A percentile compares a stretch with the other conserved stretches of the same genome.
phyloP scores from a whole-genome alignment of 1,140 invertebrate species.

The Acromyrmex charruanus region DNA sequence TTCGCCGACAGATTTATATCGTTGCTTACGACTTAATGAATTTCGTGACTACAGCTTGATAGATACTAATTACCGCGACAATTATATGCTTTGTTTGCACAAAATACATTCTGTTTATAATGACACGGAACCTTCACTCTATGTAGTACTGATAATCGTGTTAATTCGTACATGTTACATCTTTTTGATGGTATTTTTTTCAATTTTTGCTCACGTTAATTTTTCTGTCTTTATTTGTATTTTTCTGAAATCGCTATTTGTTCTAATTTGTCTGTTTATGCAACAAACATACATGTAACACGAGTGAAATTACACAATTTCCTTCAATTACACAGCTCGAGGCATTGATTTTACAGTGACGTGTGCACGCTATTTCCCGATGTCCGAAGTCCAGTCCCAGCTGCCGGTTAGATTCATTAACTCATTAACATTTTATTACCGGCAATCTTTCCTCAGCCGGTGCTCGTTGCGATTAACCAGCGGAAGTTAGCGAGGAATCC shows the following conservation, averaged over 20 bases:
- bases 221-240: background rate
- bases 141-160: background rate
- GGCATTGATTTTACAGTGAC: background rate
- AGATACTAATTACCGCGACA: slow-evolving; percentile 30
- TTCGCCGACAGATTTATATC: background rate
- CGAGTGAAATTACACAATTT: background rate
- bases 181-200: background rate
- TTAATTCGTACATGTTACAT: background rate
- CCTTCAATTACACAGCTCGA: background rate
- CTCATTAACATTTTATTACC: slow-evolving; percentile 79
- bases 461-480: slow-evolving; percentile 47
- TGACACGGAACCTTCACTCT: background rate
- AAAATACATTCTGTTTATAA: slow-evolving; percentile 27
- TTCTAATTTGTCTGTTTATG: background rate
- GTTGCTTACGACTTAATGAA: slow-evolving; percentile 33
- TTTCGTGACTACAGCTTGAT: slow-evolving; percentile 30
- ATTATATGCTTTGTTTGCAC: slow-evolving; percentile 8
- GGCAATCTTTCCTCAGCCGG: slow-evolving; percentile 68
- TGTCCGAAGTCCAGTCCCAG: slow-evolving; percentile 26
- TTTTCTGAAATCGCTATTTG: background rate
- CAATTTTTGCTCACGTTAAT: background rate
- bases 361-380: slow-evolving; percentile 26
- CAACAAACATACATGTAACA: background rate
- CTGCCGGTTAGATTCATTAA: slow-evolving; percentile 69
- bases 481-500: slow-evolving; percentile 39